Evolutionary conservation across 2,888 invertebrate genomes (phyloP).

Genomic region (Caenorhabditis angaria): DNA sequence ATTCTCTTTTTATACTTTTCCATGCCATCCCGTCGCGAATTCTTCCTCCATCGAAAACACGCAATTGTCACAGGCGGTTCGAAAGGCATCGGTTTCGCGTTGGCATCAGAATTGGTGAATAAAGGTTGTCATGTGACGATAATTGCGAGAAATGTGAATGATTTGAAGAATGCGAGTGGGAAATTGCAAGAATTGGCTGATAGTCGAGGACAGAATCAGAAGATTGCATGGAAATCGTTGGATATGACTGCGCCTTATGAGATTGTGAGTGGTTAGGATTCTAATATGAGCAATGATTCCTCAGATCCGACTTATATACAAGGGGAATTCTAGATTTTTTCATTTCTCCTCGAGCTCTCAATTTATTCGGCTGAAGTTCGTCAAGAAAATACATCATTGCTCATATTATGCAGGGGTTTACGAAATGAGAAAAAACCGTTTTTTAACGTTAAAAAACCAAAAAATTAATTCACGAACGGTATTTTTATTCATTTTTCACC

Average conservation of each 20-base stretch:
- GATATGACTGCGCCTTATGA: slow-evolving; percentile 64
- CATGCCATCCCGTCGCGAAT: slow-evolving; percentile 52
- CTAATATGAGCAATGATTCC: too few species aligned
- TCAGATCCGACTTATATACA: too few species aligned
- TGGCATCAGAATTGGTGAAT: slow-evolving; percentile 63
- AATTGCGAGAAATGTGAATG: slow-evolving; percentile 84
- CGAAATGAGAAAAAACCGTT: too few species aligned
- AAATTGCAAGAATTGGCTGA: slow-evolving; percentile 53
- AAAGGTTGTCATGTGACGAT: slow-evolving; percentile 89
- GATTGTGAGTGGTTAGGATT: slow-evolving; percentile 39
- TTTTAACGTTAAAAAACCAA: too few species aligned
- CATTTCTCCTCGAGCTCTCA: too few species aligned
- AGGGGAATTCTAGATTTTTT: too few species aligned
- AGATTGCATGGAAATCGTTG: slow-evolving; percentile 59
- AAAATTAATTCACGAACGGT: too few species aligned
- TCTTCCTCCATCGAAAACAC: slow-evolving; percentile 56
- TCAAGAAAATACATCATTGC: too few species aligned
- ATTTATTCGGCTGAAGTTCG: too few species aligned
- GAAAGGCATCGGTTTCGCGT: slow-evolving; percentile 68
- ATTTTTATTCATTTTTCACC: too few species aligned
- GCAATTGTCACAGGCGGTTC: slow-evolving; percentile 70
- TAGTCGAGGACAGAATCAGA: slow-evolving; percentile 54
- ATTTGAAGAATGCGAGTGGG: slow-evolving; percentile 67
- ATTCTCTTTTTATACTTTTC: slow-evolving; percentile 51
- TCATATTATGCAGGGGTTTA: too few species aligned